phyloP scores from a whole-genome alignment of 1,140 invertebrate species.

The Neodiprion pinetum region DNA sequence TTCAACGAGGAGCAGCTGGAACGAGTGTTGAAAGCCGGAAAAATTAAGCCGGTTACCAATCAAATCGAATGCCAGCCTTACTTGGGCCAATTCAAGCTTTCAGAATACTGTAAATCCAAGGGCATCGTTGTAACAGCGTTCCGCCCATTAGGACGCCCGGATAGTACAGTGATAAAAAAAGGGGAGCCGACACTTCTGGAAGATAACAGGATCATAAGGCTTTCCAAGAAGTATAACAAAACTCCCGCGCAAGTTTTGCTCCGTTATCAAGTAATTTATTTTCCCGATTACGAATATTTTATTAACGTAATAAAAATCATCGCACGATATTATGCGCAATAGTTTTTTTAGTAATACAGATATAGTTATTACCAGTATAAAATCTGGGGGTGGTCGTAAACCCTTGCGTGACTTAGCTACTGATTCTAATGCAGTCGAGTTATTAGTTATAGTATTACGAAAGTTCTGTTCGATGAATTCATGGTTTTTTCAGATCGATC shows the following conservation, averaged over 20 bases:
- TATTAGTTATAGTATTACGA: too few relatives aligned
- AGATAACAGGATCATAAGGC: slow-evolving; percentile 64
- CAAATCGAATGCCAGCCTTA: slow-evolving; percentile 65
- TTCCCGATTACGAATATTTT: slow-evolving; percentile 1
- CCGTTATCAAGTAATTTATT: slow-evolving; percentile 48
- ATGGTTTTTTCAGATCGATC: neutral
- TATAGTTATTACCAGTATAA: too few relatives aligned
- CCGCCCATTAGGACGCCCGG: slow-evolving; percentile 64
- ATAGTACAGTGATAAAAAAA: slow-evolving; percentile 55
- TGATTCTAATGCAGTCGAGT: slow-evolving; percentile 46
- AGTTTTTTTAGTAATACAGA: too few relatives aligned
- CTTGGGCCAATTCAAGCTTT: slow-evolving; percentile 76
- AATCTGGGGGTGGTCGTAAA: too few relatives aligned
- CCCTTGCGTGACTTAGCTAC: too few relatives aligned
- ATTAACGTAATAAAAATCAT: neutral
- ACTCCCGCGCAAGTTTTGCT: slow-evolving; percentile 67
- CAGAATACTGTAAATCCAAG: slow-evolving; percentile 71
- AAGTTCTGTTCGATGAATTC: neutral
- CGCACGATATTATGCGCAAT: too few relatives aligned
- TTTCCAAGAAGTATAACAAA: slow-evolving; percentile 70
- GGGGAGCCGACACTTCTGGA: neutral
- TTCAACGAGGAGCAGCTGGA: slow-evolving; percentile 82
- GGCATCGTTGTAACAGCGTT: slow-evolving; percentile 78
- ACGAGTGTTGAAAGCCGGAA: slow-evolving; percentile 69
- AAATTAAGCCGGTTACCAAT: slow-evolving; percentile 75